A percentile compares a stretch with the other conserved stretches of the same genome.
phyloP scores from a whole-genome alignment of 2,113 vertebrate genomes.

The Pygoscelis antarcticus region DNA sequence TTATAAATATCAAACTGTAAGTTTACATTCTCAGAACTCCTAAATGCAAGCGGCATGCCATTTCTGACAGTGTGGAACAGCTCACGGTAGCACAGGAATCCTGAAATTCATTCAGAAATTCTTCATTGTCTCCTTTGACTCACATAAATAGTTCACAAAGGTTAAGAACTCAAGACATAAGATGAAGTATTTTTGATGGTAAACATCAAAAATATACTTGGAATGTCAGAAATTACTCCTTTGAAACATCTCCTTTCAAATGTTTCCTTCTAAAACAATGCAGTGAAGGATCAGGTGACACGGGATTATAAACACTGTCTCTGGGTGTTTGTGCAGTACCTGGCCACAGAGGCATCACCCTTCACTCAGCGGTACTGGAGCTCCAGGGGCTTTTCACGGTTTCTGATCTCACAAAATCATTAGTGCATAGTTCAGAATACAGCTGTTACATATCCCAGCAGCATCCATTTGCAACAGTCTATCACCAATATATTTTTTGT shows the following conservation, averaged over 20 bases:
- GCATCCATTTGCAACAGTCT: not conserved
- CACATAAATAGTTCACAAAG: not conserved
- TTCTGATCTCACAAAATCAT: not conserved
- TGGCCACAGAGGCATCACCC: not conserved
- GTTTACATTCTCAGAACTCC: not conserved
- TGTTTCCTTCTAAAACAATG: not conserved
- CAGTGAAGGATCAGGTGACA: not conserved
- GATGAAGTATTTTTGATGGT: not conserved
- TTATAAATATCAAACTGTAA: not conserved
- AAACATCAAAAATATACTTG: not conserved
- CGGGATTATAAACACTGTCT: not conserved
- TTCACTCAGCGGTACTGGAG: not conserved
- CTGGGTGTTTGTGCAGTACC: not conserved
- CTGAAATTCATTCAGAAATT: not conserved
- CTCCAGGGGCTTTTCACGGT: not conserved
- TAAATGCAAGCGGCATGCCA: rapidly evolving
- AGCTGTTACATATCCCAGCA: not conserved
- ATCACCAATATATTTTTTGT: not conserved
- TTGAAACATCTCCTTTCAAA: not conserved
- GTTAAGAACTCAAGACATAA: not conserved
- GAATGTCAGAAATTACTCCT: constrained; percentile 19
- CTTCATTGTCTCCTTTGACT: not conserved
- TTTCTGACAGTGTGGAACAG: not conserved
- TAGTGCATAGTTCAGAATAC: not conserved
- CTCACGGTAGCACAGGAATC: not conserved